Evolutionary conservation across 2,113 vertebrate genomes (phyloP), one percentile per base, ranked within the genome.

Genomic region (Microtus pennsylvanicus): DNA sequence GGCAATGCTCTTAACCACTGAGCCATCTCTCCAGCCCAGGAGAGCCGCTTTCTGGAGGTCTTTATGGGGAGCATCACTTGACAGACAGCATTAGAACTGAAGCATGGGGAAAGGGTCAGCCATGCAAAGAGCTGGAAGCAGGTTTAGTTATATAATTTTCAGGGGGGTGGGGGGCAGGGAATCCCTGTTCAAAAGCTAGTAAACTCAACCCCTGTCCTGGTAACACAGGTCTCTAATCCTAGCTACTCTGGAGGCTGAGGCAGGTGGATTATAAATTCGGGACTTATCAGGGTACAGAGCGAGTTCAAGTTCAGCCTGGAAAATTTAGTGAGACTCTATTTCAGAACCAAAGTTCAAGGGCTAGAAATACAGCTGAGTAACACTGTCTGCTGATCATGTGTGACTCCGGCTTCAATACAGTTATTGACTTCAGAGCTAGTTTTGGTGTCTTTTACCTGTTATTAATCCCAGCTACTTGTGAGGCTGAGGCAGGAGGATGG

Each of bases 151-250:
- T 45, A 42, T 63, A 10, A 42, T 45, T 63, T 63, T 83, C 24
- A 5, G n/a, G n/a, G 81, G 28, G 81, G 19, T 58, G 24, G n/a
- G n/a, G 58, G n/a, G 24, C n/a, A 30, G 81, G 55, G 55, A 42
- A 61, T n/a, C 65, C 55, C 95, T 92, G 42, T 88, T 90, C 14
- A 76, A 42, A 95, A 81, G 63, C 74, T 85, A 80, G 5, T 61
- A 45, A 45, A 38, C 58, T 87, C 67, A 74, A 42, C 33, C 28
- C 55, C 12, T 61, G 70, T n/a, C 26, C n/a, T 86, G 45, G 42
- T 30, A 45, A 65, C 83, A 69, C 42, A 47, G 38, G 16, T 63
- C 28, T 89, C 16, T 42, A 61, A 61, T 89, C 70, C 70, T 89
- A 33, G 26, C 35, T 76, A 45, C 26, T 89, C 50, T 17, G 28